Evolutionary conservation across 2,888 invertebrate genomes (phyloP), one percentile per base, ranked within the genome.

Genomic region (Drosophila histrio): DNA sequence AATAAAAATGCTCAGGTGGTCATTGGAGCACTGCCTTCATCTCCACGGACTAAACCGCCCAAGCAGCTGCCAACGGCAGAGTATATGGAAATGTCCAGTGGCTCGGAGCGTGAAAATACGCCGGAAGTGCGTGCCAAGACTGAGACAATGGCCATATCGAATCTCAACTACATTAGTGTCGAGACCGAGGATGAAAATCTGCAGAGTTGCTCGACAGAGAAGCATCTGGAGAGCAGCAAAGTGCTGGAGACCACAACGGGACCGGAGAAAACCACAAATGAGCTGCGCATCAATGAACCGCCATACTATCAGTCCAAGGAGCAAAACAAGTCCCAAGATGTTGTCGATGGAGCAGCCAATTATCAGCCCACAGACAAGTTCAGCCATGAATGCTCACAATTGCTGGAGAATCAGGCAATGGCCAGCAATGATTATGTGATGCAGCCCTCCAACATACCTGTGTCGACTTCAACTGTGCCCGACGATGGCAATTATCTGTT

Each of bases 361-460:
- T 89, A 90, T 22, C 90, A 88, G 49, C 26, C 59, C 3, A 82
- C 89, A 0, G 92, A 92, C 58, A 90, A 92, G 52, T 91, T 92
- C 54, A 92, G 92, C 39, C 91, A 91, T 21, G 91, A 92, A 50
- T 92, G 92, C 70, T 91, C 91, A 3, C 91, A 92, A 67, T 65
- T 91, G 8, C 82, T 92, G 22, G 92, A 92, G 61, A 91, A 88
- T 56, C 87, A 87, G 26, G 84, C 84, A 7, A 57, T 63, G 11
- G 79, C 84, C 3, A 89, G 89, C 79, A 89, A 91, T 66, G 94
- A 94, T 77, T 94, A 94, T 70, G 91, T 94, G 41, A 91, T 94
- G 52, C 94, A 94, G 79, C 94, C 94, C 1, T 94, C 94, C 0
- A 94, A 94, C 77, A 93, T 94, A 50, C 94, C 94, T 84, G 93